These are phyloP conservation scores for Coelogynopora nodosa DNA, from an alignment of 2,888 invertebrate species.

Conservation along the genomic window DNA sequence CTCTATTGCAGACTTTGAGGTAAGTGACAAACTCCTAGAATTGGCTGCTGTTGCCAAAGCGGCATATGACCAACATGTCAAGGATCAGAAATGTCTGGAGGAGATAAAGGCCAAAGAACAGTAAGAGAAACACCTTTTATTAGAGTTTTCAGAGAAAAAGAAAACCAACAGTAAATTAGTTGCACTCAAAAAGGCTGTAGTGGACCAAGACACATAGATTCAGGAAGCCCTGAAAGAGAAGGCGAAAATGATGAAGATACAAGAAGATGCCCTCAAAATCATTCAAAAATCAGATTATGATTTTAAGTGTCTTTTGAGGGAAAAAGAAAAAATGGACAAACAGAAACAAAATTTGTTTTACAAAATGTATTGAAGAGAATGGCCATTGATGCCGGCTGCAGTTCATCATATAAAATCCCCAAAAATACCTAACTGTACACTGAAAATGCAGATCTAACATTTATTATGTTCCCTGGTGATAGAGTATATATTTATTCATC, in stretches of 20 bases:
- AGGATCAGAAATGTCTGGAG: background rate
- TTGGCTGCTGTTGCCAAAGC: constrained; percentile 22
- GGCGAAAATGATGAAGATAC: constrained; percentile 2
- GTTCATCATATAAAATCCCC: background rate
- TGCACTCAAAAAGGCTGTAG: background rate
- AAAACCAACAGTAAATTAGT: background rate
- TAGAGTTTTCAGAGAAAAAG: background rate
- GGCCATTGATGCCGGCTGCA: background rate
- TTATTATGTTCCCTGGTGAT: background rate
- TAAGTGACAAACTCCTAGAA: background rate
- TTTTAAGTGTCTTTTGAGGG: background rate
- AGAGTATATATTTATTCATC: background rate
- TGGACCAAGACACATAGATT: background rate
- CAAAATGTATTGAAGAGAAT: background rate
- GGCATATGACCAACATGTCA: background rate
- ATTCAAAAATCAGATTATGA: background rate
- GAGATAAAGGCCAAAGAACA: background rate
- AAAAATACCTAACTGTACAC: background rate
- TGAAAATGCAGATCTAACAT: background rate
- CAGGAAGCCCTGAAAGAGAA: background rate
- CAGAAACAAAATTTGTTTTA: background rate
- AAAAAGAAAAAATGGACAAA: background rate
- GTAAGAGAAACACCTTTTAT: background rate
- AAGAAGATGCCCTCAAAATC: background rate
- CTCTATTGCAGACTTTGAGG: background rate